Base-by-base conservation (phyloP, 1,140 invertebrate species). In the Trichogramma pretiosum region DNA sequence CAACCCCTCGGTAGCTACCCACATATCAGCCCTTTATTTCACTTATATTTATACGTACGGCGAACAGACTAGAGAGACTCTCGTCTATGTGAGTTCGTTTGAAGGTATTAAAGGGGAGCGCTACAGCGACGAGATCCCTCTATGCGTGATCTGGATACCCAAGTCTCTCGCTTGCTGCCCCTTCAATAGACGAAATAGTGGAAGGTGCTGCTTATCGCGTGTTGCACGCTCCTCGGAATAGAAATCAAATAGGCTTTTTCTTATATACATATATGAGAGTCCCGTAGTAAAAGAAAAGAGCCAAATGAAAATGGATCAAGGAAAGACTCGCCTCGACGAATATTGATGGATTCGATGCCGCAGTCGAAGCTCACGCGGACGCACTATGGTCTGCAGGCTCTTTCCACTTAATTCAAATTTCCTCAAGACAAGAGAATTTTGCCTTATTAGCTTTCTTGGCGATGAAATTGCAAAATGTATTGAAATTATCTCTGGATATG, bases 1-100 rank as follows among this genome's bases (percentile, higher is more conserved):
- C 39, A 34, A 24, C 33, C 54, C 57, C 56, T 57, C 55, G 52
- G 53, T 49, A 56, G 44, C 53, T 56, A 56, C 63, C 67, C 65
- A 61, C 59, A 66, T 70, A 64, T 66, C 62, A 65, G 65, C 65
- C 65, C 65, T 70, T 69, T 68, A 69, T 69, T 70, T 69, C 69
- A n/a, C n/a, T n/a, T n/a, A n/a, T n/a, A n/a, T n/a, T n/a, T n/a
- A n/a, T n/a, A n/a, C n/a, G n/a, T n/a, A n/a, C n/a, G n/a, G n/a
- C n/a, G n/a, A n/a, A n/a, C n/a, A n/a, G n/a, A n/a, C n/a, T n/a
- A 17, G 36, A 22, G 17, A 22, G 28, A 14, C 46, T 39, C 14
- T 32, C n/a, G 52, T 54, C 57, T 40, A 57, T 60, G 57, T 62
- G 56, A 61, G 56, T 59, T 52, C 57, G 55, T 63, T 58, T 58